These are phyloP conservation scores for Rhinella marina DNA, from an alignment of 2,797 vertebrate species.

Conservation along the genomic window DNA sequence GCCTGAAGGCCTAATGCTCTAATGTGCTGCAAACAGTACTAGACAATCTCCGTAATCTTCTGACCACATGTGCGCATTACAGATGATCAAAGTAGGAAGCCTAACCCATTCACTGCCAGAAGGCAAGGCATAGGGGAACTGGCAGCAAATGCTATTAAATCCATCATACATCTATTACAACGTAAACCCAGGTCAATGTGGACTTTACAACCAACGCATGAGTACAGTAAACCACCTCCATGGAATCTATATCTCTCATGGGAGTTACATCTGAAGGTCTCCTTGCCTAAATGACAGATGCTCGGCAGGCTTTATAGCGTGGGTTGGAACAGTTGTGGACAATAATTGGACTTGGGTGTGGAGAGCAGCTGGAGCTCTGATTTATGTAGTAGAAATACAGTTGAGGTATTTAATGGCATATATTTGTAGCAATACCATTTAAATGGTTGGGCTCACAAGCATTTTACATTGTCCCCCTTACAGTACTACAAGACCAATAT, in stretches of 20 bases:
- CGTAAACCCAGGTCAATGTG: not conserved
- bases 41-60: constrained; percentile 70
- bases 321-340: not conserved
- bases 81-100: constrained; percentile 63
- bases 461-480: not conserved
- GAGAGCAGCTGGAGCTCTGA: constrained; percentile 4
- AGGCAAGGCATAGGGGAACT: not conserved
- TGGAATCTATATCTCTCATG: not conserved
- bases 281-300: not conserved
- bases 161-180: not conserved
- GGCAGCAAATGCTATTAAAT: not conserved
- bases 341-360: constrained; percentile 22
- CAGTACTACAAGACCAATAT: not conserved
- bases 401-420: not conserved
- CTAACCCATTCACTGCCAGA: constrained; percentile 44
- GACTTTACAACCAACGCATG: not conserved
- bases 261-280: not conserved
- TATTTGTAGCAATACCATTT: not conserved
- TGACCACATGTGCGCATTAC: constrained; percentile 58
- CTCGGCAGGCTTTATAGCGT: not conserved
- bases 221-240: not conserved
- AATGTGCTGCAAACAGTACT: constrained; percentile 69
- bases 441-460: not conserved
- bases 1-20: constrained; percentile 64
- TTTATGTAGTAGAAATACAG: not conserved